Percentiles rank a stretch among this genome's conserved stretches.
These are phyloP conservation scores for Diaperis boleti DNA, from an alignment of 2,888 invertebrate species.

Conservation along the genomic window DNA sequence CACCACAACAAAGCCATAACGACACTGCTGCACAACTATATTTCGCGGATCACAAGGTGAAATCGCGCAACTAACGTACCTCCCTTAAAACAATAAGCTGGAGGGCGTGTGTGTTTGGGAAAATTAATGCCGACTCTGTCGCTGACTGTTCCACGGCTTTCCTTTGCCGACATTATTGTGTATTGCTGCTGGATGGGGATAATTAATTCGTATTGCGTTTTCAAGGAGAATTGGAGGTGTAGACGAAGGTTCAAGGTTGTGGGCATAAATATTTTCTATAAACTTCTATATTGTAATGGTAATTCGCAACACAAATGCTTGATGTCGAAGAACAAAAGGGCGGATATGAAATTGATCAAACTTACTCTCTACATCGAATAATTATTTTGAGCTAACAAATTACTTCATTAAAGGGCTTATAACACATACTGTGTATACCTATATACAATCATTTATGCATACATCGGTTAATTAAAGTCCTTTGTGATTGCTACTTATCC, in stretches of 20 bases:
- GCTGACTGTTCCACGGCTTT: conserved; percentile 23
- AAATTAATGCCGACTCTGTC: conserved; percentile 35
- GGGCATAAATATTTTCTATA: no score
- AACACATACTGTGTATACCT: no score
- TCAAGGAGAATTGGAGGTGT: not conserved
- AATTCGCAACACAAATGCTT: no score
- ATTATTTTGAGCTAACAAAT: no score
- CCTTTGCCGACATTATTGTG: conserved; percentile 12
- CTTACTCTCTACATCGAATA: no score
- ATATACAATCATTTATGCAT: no score
- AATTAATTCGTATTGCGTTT: conserved; percentile 4
- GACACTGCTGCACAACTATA: conserved; percentile 33
- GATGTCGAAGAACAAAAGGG: no score
- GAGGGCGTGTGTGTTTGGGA: conserved; percentile 18
- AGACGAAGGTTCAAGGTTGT: not conserved
- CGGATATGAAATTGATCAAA: no score
- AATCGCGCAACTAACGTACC: conserved; percentile 25
- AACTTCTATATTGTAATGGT: no score
- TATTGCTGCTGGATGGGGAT: conserved; percentile 1
- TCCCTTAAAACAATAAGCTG: conserved; percentile 32
- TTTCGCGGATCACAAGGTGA: conserved; percentile 37
- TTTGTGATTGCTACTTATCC: no score
- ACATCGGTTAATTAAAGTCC: no score
- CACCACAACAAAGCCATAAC: conserved; percentile 41
- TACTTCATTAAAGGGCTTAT: no score